These are phyloP conservation scores for Phalloptychus januarius DNA, from an alignment of 2,797 vertebrate species.

Conservation along the genomic window DNA sequence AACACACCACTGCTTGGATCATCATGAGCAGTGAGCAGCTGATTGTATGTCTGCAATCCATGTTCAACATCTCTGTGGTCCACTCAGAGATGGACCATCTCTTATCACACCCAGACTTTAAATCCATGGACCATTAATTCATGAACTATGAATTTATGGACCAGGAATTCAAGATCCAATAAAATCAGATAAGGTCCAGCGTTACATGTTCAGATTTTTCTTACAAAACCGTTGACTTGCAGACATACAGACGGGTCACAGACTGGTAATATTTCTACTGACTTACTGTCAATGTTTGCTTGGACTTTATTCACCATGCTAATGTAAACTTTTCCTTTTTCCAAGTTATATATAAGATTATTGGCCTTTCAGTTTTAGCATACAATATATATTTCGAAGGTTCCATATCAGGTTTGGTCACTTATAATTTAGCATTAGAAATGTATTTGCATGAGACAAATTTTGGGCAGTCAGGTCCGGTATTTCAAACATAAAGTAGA, in stretches of 20 bases:
- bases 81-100: too few relatives aligned
- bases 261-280: background rate
- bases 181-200: background rate
- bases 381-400: background rate
- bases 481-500: background rate
- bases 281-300: background rate
- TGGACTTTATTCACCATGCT: background rate
- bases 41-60: background rate
- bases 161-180: background rate
- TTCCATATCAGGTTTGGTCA: background rate
- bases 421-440: background rate
- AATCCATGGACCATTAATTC: too few relatives aligned
- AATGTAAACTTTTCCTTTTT: background rate
- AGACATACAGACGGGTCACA: background rate
- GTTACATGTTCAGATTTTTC: background rate
- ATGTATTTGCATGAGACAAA: background rate
- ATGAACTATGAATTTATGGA: too few relatives aligned
- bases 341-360: background rate
- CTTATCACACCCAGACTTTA: too few relatives aligned
- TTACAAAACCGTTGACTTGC: background rate
- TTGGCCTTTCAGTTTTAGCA: background rate
- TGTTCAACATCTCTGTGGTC: background rate
- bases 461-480: background rate
- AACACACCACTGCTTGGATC: background rate
- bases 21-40: background rate